Percentiles rank a stretch among this genome's conserved stretches.
These are phyloP conservation scores for Vulpes vulpes DNA, from an alignment of 2,113 vertebrate species.

Conservation along the genomic window DNA sequence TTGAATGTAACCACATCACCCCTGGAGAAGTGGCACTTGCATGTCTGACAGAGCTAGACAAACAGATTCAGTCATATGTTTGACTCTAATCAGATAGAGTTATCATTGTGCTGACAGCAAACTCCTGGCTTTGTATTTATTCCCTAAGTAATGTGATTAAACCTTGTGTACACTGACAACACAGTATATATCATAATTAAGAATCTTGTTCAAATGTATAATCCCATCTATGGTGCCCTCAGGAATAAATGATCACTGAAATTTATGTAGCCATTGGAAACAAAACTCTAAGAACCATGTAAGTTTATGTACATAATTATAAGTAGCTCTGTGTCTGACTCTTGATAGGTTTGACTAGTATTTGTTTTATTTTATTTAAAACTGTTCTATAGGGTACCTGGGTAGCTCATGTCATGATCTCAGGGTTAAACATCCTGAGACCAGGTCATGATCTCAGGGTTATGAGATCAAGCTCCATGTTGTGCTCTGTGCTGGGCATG, in stretches of 20 bases:
- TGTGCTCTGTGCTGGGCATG: neutral
- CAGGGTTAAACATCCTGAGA: neutral
- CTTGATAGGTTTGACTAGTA: neutral
- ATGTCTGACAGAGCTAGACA: neutral
- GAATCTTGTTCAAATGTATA: constrained; percentile 22
- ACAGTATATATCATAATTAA: constrained; percentile 64
- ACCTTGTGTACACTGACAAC: constrained; percentile 41
- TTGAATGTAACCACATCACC: neutral
- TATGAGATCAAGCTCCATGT: neutral
- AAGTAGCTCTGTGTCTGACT: neutral
- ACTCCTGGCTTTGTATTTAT: constrained; percentile 44
- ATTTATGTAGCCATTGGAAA: constrained; percentile 22
- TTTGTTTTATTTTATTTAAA: constrained; percentile 61
- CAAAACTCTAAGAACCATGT: neutral
- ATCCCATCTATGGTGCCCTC: neutral
- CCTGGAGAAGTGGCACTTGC: neutral
- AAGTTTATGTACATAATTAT: neutral
- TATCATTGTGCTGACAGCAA: constrained; percentile 48
- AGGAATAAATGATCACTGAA: constrained; percentile 43
- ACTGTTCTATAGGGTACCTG: neutral
- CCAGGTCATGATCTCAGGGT: neutral
- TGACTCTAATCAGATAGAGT: constrained; percentile 52
- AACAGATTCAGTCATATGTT: constrained; percentile 1
- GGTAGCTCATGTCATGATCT: neutral
- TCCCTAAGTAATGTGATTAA: constrained; percentile 50